Evolutionary conservation across 2,113 vertebrate species (phyloP).

Genomic region (Catharus minimus): DNA sequence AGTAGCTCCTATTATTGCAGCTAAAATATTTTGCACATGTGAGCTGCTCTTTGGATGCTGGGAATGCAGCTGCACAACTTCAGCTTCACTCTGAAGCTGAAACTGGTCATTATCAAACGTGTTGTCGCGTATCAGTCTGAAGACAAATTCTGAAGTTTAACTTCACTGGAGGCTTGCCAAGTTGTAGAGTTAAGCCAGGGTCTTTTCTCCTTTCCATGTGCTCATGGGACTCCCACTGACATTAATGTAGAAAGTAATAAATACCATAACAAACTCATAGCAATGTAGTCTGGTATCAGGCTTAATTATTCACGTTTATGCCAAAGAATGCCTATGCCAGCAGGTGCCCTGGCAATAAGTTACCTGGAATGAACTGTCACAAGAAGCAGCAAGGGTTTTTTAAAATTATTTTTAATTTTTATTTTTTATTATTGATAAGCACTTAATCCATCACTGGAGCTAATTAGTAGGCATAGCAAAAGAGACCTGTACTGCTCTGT

Average conservation of each 20-base stretch:
- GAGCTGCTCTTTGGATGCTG: not conserved
- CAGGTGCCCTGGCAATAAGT: not conserved
- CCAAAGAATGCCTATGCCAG: not conserved
- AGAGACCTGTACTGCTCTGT: not conserved
- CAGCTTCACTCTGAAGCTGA: constrained; percentile 37
- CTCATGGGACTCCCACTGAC: not conserved
- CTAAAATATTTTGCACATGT: constrained; percentile 39
- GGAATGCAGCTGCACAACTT: constrained; percentile 47
- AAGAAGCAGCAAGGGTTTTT: not conserved
- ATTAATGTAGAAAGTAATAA: constrained; percentile 29
- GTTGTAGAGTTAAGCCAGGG: not conserved
- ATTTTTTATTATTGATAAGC: not conserved
- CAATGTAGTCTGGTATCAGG: not conserved
- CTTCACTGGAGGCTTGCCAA: not conserved
- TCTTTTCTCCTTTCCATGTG: not conserved
- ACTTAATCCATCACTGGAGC: not conserved
- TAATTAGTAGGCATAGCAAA: constrained; percentile 19
- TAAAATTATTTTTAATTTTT: not conserved
- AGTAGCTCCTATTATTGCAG: constrained; percentile 29
- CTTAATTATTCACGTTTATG: constrained; percentile 11
- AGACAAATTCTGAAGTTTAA: constrained; percentile 46
- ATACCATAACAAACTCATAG: constrained; percentile 1
- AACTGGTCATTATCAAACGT: not conserved
- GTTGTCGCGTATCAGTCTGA: not conserved
- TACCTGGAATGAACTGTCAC: not conserved